Evolutionary conservation across 1,140 invertebrate genomes (phyloP), one percentile per base, ranked within the genome.

Genomic region (Drosophila sechellia): DNA sequence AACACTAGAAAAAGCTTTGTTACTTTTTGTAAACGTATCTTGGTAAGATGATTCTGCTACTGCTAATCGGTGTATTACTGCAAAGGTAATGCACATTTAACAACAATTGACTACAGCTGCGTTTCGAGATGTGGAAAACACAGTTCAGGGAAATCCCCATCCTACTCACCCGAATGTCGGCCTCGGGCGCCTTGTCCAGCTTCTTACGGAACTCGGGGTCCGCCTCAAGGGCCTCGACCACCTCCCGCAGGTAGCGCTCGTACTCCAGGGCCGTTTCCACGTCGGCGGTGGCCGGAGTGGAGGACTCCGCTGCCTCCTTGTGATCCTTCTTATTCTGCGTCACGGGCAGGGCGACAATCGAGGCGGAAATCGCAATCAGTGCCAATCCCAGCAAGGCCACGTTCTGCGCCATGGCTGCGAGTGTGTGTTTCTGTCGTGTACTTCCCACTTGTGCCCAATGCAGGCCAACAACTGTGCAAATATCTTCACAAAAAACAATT

Each of bases 211-310:
- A 98, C 8, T 96, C 94, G 1, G 95, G 94, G 93, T 98, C 97
- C 74, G 95, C 95, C 93, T 98, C 97, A 6, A 98, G 91, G 0
- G 95, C 95, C 81, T 96, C 94, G 0, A 98, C 96, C 0, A 98
- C 96, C 93, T 98, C 96, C 77, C 95, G 95, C 17, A 98, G 93
- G 90, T 98, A 98, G 20, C 96, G 93, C 61, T 97, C 95, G 92
- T 98, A 98, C 90, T 98, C 96, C 27, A 92, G 52, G 2, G 78
- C 72, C n/a, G 77, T 79, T 52, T 92, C 84, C 31, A 92, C 74
- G 48, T 91, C 80, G 2, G 80, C 75, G 22, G 90, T 66, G 15
- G 77, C 77, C 25, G 76, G 86, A 13, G 86, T 76, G 37, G 79
- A 63, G 40, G 68, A 37, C 8, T 87, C 78, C 25, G 74, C 78